Evolutionary conservation across 2,113 vertebrate species (phyloP), one percentile per base, ranked within the genome.

Genomic region (Aegotheles bennettii): DNA sequence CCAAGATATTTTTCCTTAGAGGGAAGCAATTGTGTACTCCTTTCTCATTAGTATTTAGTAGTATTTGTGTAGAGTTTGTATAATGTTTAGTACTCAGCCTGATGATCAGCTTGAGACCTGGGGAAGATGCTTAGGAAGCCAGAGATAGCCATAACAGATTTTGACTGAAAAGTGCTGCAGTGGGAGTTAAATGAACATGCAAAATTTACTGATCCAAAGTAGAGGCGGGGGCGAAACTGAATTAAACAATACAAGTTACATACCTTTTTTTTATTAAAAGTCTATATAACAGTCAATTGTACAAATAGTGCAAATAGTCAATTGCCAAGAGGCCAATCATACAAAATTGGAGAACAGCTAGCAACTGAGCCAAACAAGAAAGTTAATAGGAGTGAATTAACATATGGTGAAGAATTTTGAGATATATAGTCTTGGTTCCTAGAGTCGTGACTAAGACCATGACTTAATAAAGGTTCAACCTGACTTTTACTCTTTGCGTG

Each of bases 11-110:
- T 54, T 91, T 75, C 48, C 35, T 78, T 56, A 26, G 33, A 70
- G 11, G 11, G 26, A 80, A 95, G 10, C 0, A 35, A 35, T 11
- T 35, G 11, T 2, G 1, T n/a, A 18, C 6, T 84, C 4, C 5
- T 67, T 88, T 80, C 48, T 23, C 64, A 31, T 19, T 29, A 36
- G 5, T 18, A 45, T 80, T 81, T 31, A 60, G 24, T 28, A 69
- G 4, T 21, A 26, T 56, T 12, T 59, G 13, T 56, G 28, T 40
- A 81, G 45, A 57, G 13, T 76, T 79, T 48, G 2, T 53, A 2
- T 6, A 75, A 29, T 14, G 23, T 33, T 70, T 81, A 59, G 23
- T 26, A 35, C 25, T 83, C 36, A 61, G 12, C 20, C 24, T 59
- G 31, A 70, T 0, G 2, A 51, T 64, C 48, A 77, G 7, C 11